Evolutionary conservation across 2,113 vertebrate species (phyloP).

Genomic region (Tretioscincus oriximinensis): DNA sequence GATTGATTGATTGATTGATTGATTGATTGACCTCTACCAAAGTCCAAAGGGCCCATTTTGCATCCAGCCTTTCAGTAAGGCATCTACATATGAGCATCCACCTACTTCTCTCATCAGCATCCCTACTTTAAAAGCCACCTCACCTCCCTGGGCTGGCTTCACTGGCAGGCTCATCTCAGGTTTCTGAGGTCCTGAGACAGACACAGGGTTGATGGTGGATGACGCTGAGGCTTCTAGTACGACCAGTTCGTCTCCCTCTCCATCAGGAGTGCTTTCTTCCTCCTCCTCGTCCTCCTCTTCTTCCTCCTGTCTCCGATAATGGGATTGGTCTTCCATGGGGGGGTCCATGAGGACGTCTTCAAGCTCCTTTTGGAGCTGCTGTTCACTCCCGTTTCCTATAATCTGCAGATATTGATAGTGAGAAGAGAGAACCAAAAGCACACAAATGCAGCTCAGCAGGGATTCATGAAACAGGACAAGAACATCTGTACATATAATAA

Average conservation of each 20-base stretch:
- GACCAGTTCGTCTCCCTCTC: conserved; percentile 74
- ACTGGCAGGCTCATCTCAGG: conserved; percentile 91
- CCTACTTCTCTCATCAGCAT: too few relatives aligned
- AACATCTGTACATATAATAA: too few relatives aligned
- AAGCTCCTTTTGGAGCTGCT: conserved; percentile 92
- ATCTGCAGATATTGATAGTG: conserved; percentile 77
- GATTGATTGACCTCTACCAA: too few relatives aligned
- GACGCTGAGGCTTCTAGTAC: conserved; percentile 73
- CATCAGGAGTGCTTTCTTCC: conserved; percentile 59
- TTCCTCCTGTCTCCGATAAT: conserved; percentile 67
- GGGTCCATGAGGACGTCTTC: conserved; percentile 98
- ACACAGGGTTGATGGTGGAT: conserved; percentile 78
- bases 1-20: too few relatives aligned
- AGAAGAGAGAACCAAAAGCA: background rate
- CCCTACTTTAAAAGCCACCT: conserved; percentile 55
- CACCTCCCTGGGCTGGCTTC: conserved; percentile 87
- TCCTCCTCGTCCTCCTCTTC: conserved; percentile 66
- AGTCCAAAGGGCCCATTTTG: too few relatives aligned
- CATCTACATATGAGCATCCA: background rate
- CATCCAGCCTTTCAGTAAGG: too few relatives aligned
- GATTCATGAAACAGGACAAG: too few relatives aligned
- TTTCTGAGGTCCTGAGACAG: conserved; percentile 80
- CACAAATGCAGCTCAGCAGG: background rate
- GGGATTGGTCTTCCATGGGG: conserved; percentile 79
- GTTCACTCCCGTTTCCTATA: conserved; percentile 97